Evolutionary conservation across 2,888 invertebrate genomes (phyloP), one percentile per base, ranked within the genome.

Genomic region (Drosophila ustulata): DNA sequence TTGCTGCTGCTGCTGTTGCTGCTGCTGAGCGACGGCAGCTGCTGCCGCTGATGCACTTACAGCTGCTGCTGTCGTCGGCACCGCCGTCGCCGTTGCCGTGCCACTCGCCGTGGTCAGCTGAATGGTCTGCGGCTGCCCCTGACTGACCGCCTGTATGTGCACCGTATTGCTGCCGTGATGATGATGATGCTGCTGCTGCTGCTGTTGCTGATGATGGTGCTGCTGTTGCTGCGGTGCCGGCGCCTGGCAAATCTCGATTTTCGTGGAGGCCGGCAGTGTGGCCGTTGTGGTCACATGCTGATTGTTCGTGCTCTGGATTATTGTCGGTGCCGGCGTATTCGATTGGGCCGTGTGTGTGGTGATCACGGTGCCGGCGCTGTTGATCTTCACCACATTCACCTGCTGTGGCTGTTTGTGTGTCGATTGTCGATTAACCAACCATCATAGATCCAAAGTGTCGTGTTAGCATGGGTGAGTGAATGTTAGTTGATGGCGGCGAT

Each of bases 311-410:
- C 90, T 92, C 75, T 91, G 91, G 57, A 90, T 91, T 52, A 90
- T 91, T 64, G 90, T 89, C 41, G 91, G 92, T 49, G 90, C 86
- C 43, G 85, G 88, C 13, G 79, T 74, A 32, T 81, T 88, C 45
- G 85, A 81, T 66, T 89, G 88, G 30, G 91, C 86, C 59, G 88
- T 91, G 73, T 91, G 91, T 68, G 91, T 90, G 69, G 91, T 91
- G 72, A 92, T 91, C 57, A 91, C 91, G 39, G 92, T 90, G 41
- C 92, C 92, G 28, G 91, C 90, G 82, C 91, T 92, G 83, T 92
- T 92, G 68, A 92, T 90, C 83, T 92, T 93, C 55, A 92, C 90
- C 66, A 92, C 92, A 78, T 92, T 92, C 70, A 92, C 92, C 89
- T 93, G 91, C 71, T 83, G 83, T 46, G 83, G 86, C 71, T 90